Evolutionary conservation across 2,888 invertebrate species (phyloP).

Genomic region (Sinohyriopsis cumingii): DNA sequence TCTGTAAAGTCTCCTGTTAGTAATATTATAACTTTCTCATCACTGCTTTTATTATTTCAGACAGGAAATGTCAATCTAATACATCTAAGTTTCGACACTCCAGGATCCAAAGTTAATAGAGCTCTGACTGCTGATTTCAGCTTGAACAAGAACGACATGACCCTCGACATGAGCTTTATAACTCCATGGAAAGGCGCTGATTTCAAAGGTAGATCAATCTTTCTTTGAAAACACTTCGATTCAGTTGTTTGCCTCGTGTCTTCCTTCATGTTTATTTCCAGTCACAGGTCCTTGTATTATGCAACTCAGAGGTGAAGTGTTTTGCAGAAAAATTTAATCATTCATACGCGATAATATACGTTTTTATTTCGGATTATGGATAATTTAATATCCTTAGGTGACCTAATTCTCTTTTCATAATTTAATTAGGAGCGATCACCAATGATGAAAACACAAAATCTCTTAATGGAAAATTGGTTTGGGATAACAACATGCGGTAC

Average conservation of each 20-base stretch:
- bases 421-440: constrained; percentile 22
- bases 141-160: constrained; percentile 52
- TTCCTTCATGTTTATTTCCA: too few relatives aligned
- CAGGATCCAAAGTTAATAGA: constrained; percentile 83
- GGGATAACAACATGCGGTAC: constrained; percentile 27
- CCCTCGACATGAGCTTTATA: constrained; percentile 48
- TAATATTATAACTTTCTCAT: background rate
- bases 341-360: too few relatives aligned
- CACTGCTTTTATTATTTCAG: constrained; percentile 28
- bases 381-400: too few relatives aligned
- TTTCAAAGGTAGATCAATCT: constrained; percentile 37
- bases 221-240: background rate
- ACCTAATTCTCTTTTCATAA: too few relatives aligned
- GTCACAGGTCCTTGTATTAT: too few relatives aligned
- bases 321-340: too few relatives aligned
- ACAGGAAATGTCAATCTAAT: constrained; percentile 34
- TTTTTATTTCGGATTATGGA: too few relatives aligned
- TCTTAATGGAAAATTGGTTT: constrained; percentile 33
- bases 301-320: too few relatives aligned
- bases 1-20: too few relatives aligned
- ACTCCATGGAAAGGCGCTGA: constrained; percentile 67
- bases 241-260: background rate
- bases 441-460: constrained; percentile 21
- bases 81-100: constrained; percentile 81
- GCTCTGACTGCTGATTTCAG: constrained; percentile 72